A percentile compares a stretch with the other conserved stretches of the same genome.
These are phyloP conservation scores for Cartodere bifasciata DNA, from an alignment of 2,888 invertebrate species.

Conservation along the genomic window DNA sequence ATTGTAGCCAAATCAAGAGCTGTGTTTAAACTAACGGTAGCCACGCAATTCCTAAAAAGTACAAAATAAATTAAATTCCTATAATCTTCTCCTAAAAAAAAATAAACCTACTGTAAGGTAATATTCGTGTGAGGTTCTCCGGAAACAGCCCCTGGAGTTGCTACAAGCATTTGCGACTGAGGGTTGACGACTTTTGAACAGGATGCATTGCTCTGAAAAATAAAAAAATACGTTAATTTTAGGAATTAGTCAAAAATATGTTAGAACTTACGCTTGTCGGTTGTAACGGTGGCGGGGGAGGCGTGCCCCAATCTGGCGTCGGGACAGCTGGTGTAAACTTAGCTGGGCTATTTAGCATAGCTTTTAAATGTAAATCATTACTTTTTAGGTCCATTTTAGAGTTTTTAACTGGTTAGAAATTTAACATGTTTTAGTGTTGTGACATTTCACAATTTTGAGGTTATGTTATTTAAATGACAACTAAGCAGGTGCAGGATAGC, in stretches of 20 bases:
- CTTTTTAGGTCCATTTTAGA: too few relatives aligned
- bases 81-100: neutral
- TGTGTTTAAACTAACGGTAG: constrained; percentile 63
- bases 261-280: neutral
- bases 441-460: too few relatives aligned
- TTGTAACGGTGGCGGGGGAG: constrained; percentile 7
- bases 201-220: too few relatives aligned
- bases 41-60: constrained; percentile 59
- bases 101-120: constrained; percentile 29
- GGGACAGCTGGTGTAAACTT: constrained; percentile 33
- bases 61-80: neutral
- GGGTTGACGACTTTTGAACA: too few relatives aligned
- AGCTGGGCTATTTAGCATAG: constrained; percentile 32
- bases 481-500: too few relatives aligned
- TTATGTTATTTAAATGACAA: too few relatives aligned
- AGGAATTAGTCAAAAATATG: neutral
- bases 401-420: too few relatives aligned
- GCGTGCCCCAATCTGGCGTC: constrained; percentile 30
- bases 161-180: constrained; percentile 24
- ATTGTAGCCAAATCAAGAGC: constrained; percentile 60
- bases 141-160: constrained; percentile 27
- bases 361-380: constrained; percentile 30
- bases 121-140: constrained; percentile 44
- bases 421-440: too few relatives aligned
- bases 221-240: too few relatives aligned